phyloP scores from a whole-genome alignment of 2,888 invertebrate genomes.

The Lamellibrachia satsuma region DNA sequence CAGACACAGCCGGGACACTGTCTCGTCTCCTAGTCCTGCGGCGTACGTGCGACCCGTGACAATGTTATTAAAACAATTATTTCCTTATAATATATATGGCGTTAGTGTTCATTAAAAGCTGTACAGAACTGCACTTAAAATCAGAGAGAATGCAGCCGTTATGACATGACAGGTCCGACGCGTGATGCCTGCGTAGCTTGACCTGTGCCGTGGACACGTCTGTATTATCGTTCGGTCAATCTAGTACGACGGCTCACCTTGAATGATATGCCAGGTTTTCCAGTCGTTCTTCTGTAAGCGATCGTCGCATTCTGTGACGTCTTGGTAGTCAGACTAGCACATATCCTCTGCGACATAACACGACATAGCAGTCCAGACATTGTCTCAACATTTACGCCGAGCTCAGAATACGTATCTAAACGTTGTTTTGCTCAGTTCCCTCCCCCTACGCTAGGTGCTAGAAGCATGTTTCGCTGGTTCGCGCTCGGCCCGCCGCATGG shows the following conservation, averaged over 20 bases:
- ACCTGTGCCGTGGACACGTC: not conserved
- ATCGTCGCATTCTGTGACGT: not conserved
- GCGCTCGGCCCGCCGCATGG: too few relatives aligned
- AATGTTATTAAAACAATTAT: not conserved
- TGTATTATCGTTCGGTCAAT: not conserved
- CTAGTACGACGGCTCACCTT: not conserved
- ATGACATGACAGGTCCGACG: not conserved
- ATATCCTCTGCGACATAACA: constrained; percentile 6
- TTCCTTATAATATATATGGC: not conserved
- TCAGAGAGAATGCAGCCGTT: not conserved
- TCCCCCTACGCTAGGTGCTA: too few relatives aligned
- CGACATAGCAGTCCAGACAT: constrained; percentile 4
- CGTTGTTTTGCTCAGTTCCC: not conserved
- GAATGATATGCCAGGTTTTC: not conserved
- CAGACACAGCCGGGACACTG: too few relatives aligned
- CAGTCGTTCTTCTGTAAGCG: not conserved
- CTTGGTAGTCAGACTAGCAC: not conserved
- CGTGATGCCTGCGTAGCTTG: not conserved
- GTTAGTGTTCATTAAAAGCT: not conserved
- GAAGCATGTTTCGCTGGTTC: too few relatives aligned
- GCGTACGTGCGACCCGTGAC: not conserved
- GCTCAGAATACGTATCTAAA: not conserved
- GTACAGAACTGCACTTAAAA: not conserved
- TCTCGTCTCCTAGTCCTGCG: too few relatives aligned
- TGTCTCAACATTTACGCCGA: not conserved